phyloP scores from a whole-genome alignment of 2,888 invertebrate genomes.

The Conus canariensis region DNA sequence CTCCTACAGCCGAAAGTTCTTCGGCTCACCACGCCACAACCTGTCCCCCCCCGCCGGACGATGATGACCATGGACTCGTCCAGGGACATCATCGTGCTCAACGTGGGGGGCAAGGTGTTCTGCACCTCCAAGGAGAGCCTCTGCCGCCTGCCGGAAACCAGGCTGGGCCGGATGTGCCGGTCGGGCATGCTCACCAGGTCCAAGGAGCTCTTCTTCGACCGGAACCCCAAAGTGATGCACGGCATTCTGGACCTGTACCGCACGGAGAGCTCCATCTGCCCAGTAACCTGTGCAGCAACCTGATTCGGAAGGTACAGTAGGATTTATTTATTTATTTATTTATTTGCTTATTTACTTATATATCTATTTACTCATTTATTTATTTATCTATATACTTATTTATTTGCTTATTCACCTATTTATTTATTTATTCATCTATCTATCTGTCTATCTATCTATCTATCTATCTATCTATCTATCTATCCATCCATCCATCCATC shows the following conservation, averaged over 20 bases:
- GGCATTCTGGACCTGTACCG: constrained; percentile 72
- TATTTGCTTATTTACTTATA: no score
- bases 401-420: no score
- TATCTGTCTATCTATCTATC: no score
- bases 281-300: constrained; percentile 70
- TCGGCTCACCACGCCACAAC: no score
- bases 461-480: no score
- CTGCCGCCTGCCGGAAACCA: constrained; percentile 59
- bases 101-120: constrained; percentile 71
- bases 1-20: no score
- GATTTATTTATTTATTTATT: no score
- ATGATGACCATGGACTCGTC: background rate
- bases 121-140: constrained; percentile 69
- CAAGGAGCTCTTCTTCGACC: constrained; percentile 72
- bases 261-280: constrained; percentile 75
- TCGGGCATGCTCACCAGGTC: constrained; percentile 56
- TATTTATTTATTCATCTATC: no score
- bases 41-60: background rate
- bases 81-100: constrained; percentile 65
- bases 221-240: constrained; percentile 72
- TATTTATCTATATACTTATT: no score
- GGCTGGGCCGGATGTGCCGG: constrained; percentile 50
- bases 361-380: no score
- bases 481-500: no score
- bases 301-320: constrained; percentile 52